Base-by-base conservation (phyloP, 2,888 invertebrate genomes). In the Timandra comae region DNA sequence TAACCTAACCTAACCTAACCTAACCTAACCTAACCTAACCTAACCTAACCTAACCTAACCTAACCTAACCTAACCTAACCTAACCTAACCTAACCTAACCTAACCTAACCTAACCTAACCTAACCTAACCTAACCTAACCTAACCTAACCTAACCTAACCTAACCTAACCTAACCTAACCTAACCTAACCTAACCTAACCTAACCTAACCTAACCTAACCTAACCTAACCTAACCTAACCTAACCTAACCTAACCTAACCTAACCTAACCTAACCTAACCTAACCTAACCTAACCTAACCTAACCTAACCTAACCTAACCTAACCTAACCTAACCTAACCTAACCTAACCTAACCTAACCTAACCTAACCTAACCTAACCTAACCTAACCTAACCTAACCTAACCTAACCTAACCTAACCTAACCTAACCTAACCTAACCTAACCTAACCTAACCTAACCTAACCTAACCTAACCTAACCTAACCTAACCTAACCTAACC, bases 361-460 rank as follows among this genome's bases (percentile, higher is more conserved):
- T 36, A 38, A 33, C 33, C 30, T 34, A 38, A 39, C 39, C 39
- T 30, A 36, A 36, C 41, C 41, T 36, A 41, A 41, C 41, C 36
- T 36, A 36, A 41, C 41, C 35, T 41, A 41, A 41, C 41, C 37
- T 41, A 37, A 41, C 40, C 41, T 41, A 37, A 41, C 34, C 41
- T 37, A 37, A 37, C 37, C 34, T 34, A 41, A 37, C 41, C 36
- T 41, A 41, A 36, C 35, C 40, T 41, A 36, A 36, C 40, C 40
- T 33, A 41, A 41, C 36, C 36, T 36, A 41, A 41, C 36, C 40
- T 40, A 40, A 41, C 41, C 41, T 41, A 41, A 41, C 41, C 41
- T 41, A 34, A 34, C 34, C 34, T 37, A 32, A 37, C 31, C 37
- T 31, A 36, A 36, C 36, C 36, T 36, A 36, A 36, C 31, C 31